Conservation (phyloP, 2,797 vertebrate species). For the Vipera latastei region DNA sequence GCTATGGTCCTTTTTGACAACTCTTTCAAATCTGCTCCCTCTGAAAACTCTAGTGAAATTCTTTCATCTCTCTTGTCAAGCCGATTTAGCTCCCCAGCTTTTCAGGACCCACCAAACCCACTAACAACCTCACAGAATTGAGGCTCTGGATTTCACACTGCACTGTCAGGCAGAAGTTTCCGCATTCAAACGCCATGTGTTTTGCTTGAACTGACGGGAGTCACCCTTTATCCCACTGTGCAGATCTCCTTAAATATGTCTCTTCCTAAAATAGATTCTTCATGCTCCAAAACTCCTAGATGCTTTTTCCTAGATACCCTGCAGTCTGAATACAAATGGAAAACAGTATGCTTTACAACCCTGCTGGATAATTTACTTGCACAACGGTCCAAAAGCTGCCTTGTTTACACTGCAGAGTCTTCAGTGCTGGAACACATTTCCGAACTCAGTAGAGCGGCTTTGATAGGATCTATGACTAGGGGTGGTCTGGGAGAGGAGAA, state of each 20-base stretch:
- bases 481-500: slow-evolving; percentile 3
- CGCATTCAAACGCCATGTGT: too few relatives aligned
- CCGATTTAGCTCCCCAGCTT: background rate
- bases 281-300: background rate
- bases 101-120: background rate
- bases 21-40: background rate
- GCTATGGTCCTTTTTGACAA: background rate
- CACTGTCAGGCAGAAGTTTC: background rate
- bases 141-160: background rate
- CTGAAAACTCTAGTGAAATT: background rate
- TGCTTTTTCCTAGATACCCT: background rate
- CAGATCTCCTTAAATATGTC: background rate
- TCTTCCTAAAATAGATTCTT: slow-evolving; percentile 12
- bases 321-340: slow-evolving; percentile 24
- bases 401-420: slow-evolving; percentile 15
- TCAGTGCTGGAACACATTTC: background rate
- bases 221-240: background rate
- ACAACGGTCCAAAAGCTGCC: background rate
- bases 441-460: slow-evolving; percentile 6
- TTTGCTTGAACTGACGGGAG: background rate
- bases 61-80: background rate
- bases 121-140: background rate
- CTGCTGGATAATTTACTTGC: slow-evolving; percentile 12
- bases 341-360: slow-evolving; percentile 6
- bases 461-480: background rate